Percentiles rank a stretch among this genome's conserved stretches.
Evolutionary conservation across 2,797 vertebrate species (phyloP).

Genomic region (Amblyopsis hoosieri): DNA sequence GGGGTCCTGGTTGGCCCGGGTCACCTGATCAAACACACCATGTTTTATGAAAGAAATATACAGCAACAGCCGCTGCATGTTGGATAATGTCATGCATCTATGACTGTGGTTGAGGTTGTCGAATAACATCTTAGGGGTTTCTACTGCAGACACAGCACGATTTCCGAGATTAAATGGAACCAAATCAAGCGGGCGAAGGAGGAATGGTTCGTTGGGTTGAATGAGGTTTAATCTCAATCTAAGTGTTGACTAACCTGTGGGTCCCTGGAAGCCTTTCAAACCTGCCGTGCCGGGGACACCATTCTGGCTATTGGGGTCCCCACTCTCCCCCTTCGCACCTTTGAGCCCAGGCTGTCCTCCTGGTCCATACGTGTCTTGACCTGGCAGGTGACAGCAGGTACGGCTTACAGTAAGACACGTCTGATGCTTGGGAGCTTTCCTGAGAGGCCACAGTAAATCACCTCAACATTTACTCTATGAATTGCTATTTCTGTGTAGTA

Average conservation of each 20-base stretch:
- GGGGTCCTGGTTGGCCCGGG: slow-evolving; percentile 77
- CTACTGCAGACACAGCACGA: not conserved
- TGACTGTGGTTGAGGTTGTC: too few species aligned
- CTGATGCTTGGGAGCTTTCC: not conserved
- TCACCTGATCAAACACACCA: slow-evolving; percentile 75
- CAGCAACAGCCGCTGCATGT: not conserved
- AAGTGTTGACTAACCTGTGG: slow-evolving; percentile 76
- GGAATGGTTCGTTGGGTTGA: not conserved
- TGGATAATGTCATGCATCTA: not conserved
- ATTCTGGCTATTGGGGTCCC: slow-evolving; percentile 77
- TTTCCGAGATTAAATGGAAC: not conserved
- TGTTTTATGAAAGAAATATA: not conserved
- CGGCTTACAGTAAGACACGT: not conserved
- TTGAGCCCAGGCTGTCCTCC: slow-evolving; percentile 79
- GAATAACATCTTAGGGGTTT: too few species aligned
- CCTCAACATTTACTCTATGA: not conserved
- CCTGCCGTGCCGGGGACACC: slow-evolving; percentile 81
- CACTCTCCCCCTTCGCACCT: slow-evolving; percentile 84
- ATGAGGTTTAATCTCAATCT: not conserved
- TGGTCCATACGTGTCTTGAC: slow-evolving; percentile 78
- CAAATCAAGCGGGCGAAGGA: not conserved
- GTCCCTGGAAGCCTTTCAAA: slow-evolving; percentile 83
- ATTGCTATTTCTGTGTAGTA: slow-evolving; percentile 46
- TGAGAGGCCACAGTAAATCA: not conserved
- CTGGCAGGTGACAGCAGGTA: slow-evolving; percentile 61